Percentiles rank a stretch among this genome's conserved stretches.
Evolutionary conservation across 2,888 invertebrate genomes (phyloP).

Genomic region (Lasioglossum morio): DNA sequence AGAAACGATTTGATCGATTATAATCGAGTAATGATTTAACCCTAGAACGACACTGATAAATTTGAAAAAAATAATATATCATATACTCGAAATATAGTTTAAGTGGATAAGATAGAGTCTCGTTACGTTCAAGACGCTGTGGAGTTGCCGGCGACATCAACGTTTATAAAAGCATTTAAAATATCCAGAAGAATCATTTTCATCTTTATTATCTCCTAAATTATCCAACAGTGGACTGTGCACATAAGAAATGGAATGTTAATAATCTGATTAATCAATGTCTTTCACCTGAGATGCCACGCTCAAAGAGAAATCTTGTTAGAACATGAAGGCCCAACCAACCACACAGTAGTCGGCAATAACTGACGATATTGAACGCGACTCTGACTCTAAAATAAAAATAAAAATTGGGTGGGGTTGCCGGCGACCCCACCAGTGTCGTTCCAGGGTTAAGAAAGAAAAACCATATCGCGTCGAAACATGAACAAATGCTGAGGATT

Average conservation of each 20-base stretch:
- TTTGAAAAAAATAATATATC: background rate
- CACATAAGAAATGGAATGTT: background rate
- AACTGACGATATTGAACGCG: background rate
- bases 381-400: background rate
- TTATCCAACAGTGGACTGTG: background rate
- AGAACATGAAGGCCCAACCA: background rate
- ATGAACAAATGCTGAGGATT: background rate
- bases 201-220: background rate
- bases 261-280: too few relatives aligned
- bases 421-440: background rate
- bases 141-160: background rate
- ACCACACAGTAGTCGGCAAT: background rate
- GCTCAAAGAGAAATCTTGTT: background rate
- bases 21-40: background rate
- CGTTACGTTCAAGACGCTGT: background rate
- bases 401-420: background rate
- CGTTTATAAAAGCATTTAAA: background rate
- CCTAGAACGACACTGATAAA: background rate
- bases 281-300: background rate
- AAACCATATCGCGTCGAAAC: background rate
- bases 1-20: background rate
- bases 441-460: slow-evolving; percentile 5
- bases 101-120: background rate
- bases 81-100: background rate
- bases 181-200: background rate